Evolutionary conservation across 2,888 invertebrate species (phyloP).

Genomic region (Diarsia dahlii): DNA sequence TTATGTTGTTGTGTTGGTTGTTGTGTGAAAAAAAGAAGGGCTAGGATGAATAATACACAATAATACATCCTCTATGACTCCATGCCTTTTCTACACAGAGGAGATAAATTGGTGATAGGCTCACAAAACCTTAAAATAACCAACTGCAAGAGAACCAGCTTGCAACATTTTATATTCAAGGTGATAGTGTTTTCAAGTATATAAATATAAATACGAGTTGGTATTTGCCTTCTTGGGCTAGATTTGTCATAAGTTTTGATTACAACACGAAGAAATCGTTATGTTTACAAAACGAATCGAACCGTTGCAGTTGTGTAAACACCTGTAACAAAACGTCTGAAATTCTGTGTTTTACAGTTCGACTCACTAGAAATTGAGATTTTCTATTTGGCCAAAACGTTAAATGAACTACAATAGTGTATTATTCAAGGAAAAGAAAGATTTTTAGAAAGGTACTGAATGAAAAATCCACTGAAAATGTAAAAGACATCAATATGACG

Average conservation of each 20-base stretch:
- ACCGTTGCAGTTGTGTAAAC: neutral
- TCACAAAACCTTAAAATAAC: neutral
- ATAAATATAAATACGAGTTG: neutral
- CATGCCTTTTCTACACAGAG: neutral
- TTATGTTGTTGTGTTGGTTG: neutral
- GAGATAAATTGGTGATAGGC: neutral
- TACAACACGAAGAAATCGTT: conserved; percentile 17
- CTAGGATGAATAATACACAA: too few species aligned
- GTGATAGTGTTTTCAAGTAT: neutral
- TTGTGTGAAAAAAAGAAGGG: neutral
- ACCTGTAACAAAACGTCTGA: neutral
- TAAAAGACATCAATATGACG: too few species aligned
- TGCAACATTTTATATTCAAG: neutral
- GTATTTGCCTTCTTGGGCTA: neutral
- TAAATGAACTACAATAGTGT: neutral
- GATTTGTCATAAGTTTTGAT: conserved; percentile 21
- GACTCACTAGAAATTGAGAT: neutral
- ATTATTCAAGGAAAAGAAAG: neutral
- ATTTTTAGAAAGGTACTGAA: neutral
- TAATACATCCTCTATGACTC: neutral
- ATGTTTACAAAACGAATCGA: conserved; percentile 9
- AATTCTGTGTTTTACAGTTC: conserved; percentile 1
- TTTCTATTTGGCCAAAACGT: neutral
- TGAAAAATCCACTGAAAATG: neutral
- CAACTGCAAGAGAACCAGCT: neutral